These are phyloP conservation scores for Vespertilio murinus DNA, from an alignment of 2,797 vertebrate species.

Conservation along the genomic window DNA sequence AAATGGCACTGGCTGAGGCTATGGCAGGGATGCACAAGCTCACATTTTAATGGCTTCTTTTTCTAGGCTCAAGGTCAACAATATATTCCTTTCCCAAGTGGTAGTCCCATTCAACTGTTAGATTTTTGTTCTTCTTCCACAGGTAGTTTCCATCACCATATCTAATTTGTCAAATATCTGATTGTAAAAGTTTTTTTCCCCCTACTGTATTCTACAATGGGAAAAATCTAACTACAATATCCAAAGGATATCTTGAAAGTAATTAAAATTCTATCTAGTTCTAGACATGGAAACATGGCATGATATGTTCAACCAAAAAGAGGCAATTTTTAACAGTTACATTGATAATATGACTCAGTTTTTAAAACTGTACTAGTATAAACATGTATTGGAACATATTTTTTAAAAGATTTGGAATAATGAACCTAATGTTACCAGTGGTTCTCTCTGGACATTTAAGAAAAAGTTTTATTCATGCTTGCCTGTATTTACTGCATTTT, in stretches of 20 bases:
- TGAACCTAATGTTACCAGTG: background rate
- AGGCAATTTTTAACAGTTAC: background rate
- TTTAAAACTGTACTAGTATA: background rate
- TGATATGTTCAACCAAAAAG: background rate
- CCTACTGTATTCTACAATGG: background rate
- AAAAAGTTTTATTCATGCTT: background rate
- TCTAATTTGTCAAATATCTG: background rate
- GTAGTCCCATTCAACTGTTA: background rate
- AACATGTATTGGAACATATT: background rate
- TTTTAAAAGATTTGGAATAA: background rate
- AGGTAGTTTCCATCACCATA: background rate
- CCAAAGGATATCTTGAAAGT: background rate
- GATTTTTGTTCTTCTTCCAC: background rate
- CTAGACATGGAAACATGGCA: background rate
- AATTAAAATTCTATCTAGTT: conserved; percentile 27
- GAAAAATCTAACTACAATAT: background rate
- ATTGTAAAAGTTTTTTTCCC: background rate
- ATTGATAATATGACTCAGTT: background rate
- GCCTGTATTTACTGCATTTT: background rate
- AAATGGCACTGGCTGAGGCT: background rate
- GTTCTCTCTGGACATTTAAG: background rate
- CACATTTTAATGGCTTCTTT: background rate
- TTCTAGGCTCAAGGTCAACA: background rate
- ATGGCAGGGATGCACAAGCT: background rate
- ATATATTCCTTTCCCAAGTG: background rate